phyloP scores from a whole-genome alignment of 2,888 invertebrate genomes.

The Phyllotreta striolata region DNA sequence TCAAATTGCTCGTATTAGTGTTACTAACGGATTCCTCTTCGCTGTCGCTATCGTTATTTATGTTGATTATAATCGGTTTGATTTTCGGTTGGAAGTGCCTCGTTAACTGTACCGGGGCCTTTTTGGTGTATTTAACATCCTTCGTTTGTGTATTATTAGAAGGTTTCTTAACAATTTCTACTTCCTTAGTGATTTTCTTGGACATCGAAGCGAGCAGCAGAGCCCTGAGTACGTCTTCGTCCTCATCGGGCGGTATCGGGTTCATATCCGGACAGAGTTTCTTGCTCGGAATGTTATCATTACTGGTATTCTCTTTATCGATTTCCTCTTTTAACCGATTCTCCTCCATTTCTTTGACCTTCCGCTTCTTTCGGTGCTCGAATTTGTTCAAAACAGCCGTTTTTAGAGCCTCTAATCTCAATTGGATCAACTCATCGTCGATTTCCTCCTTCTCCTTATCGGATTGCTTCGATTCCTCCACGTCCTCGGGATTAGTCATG shows the following conservation, averaged over 20 bases:
- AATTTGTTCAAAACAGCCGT: slow-evolving; percentile 74
- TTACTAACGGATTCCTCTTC: slow-evolving; percentile 42
- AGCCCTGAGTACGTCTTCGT: slow-evolving; percentile 69
- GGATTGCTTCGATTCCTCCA: slow-evolving; percentile 21
- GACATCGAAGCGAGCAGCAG: slow-evolving; percentile 68
- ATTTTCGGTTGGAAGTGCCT: slow-evolving; percentile 45
- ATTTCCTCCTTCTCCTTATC: slow-evolving; percentile 34
- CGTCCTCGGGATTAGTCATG: slow-evolving; percentile 48
- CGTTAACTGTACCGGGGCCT: slow-evolving; percentile 24
- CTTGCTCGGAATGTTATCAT: slow-evolving; percentile 51
- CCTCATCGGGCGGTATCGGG: slow-evolving; percentile 62
- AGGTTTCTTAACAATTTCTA: background rate
- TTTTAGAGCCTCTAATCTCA: slow-evolving; percentile 72
- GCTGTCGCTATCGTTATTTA: slow-evolving; percentile 56
- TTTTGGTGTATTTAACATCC: slow-evolving; percentile 9
- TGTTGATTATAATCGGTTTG: slow-evolving; percentile 58
- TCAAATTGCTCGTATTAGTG: slow-evolving; percentile 1
- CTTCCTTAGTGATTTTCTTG: slow-evolving; percentile 63
- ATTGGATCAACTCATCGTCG: slow-evolving; percentile 69
- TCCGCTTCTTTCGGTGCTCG: slow-evolving; percentile 64
- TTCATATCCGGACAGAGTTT: slow-evolving; percentile 35
- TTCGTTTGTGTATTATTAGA: too few relatives aligned
- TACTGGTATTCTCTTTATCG: slow-evolving; percentile 48
- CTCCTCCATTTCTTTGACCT: slow-evolving; percentile 41
- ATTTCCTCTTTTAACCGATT: slow-evolving; percentile 37